A percentile compares a stretch with the other conserved stretches of the same genome.
Conservation (phyloP, 2,888 invertebrate species). For the Myopa tessellatipennis region DNA sequence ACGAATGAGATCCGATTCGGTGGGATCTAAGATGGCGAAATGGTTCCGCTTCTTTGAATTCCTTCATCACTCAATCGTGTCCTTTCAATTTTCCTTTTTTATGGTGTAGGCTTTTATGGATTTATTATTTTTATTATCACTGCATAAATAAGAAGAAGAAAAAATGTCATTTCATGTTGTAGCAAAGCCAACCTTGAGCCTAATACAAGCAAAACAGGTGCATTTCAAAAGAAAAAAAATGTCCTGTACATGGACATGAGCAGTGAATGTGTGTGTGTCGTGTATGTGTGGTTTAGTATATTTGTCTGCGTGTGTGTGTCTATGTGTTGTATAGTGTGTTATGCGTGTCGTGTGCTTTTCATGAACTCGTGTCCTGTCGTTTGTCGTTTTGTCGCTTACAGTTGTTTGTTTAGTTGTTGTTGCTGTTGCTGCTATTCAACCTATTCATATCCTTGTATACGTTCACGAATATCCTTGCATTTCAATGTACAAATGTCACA, state of each 20-base stretch:
- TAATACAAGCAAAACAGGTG: not conserved
- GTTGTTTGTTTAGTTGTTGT: not conserved
- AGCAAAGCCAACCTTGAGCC: constrained; percentile 13
- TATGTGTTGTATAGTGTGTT: not conserved
- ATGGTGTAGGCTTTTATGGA: not conserved
- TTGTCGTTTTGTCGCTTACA: not conserved
- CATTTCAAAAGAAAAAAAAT: not conserved
- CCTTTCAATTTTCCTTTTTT: not conserved
- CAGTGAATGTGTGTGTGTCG: not conserved
- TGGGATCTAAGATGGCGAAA: too few relatives aligned
- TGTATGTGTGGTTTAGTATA: not conserved
- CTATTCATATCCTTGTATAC: not conserved
- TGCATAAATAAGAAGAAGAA: too few relatives aligned
- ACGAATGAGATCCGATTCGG: too few relatives aligned
- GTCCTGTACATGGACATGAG: not conserved
- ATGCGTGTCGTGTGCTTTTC: not conserved
- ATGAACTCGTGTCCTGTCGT: not conserved
- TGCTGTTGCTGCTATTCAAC: not conserved
- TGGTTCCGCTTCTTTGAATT: too few relatives aligned
- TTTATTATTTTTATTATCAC: not conserved
- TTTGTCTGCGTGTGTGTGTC: not conserved
- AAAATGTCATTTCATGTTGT: not conserved
- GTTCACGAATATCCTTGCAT: constrained; percentile 8
- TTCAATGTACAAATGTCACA: not conserved
- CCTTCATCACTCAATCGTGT: too few relatives aligned